Evolutionary conservation across 2,797 vertebrate genomes (phyloP), one percentile per base, ranked within the genome.

Genomic region (Microctenopoma steveboyesi): DNA sequence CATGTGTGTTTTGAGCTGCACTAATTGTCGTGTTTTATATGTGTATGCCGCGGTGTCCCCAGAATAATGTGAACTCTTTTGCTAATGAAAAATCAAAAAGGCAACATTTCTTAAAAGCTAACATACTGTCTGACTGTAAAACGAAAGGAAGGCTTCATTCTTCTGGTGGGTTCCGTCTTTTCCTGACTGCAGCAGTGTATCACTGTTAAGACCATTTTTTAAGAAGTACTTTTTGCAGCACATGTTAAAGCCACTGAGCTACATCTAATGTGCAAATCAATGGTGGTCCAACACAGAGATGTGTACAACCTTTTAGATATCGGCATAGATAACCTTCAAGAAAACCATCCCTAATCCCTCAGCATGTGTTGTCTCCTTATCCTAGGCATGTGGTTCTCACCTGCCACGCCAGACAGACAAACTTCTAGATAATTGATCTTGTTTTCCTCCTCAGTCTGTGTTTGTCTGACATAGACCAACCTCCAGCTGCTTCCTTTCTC

Each of bases 351-450:
- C 78, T 82, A 70, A 87, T 86, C 83, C 77, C 81, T 64, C 84
- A 80, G 78, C 88, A 70, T 87, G 84, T 64, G 71, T 58, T 69
- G 69, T 70, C 73, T 82, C 64, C 78, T 86, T 68, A 82, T 83
- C 77, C 73, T 43, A 15, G 58, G 59, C 86, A 75, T 76, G 75
- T 82, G 78, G 72, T 81, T 64, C 76, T 87, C 81, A 76, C 87
- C 88, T 90, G 85, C 79, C 70, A 60, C 50, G 62, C 59, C 71
- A 85, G 85, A 85, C 77, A 72, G 74, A 87, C 57, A 72, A 78
- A 86, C 81, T 67, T 86, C 61, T 71, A 70, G 81, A 84, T 87
- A 66, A 79, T 86, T 85, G 77, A 88, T 89, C 85, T 80, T 65
- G 66, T 74, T 84, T 73, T 79, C 61, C 54, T 71, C 52, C 73